Evolutionary conservation across 2,797 vertebrate species (phyloP).

Genomic region (Chromobotia macracanthus): DNA sequence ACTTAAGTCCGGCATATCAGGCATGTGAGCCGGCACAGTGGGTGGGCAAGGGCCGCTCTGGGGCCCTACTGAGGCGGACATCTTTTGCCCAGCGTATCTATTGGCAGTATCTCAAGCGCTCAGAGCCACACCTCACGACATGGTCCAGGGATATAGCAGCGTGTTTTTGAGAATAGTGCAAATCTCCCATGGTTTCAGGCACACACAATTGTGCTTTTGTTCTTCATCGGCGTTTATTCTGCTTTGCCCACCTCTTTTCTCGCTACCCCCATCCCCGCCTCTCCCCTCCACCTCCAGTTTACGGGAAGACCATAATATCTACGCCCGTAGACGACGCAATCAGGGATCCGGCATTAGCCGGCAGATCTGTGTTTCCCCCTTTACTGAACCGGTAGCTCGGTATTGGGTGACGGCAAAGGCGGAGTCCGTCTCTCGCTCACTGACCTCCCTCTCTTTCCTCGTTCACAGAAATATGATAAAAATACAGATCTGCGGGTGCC

Average conservation of each 20-base stretch:
- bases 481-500: conserved; percentile 53
- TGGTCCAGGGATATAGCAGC: conserved; percentile 69
- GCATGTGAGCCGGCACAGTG: conserved; percentile 89
- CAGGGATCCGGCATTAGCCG: conserved; percentile 59
- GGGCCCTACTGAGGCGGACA: conserved; percentile 94
- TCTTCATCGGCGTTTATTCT: conserved; percentile 65
- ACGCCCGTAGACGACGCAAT: conserved; percentile 62
- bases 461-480: conserved; percentile 58
- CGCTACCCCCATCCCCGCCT: conserved; percentile 68
- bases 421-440: conserved; percentile 65
- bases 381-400: conserved; percentile 63
- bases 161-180: conserved; percentile 67
- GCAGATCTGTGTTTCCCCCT: conserved; percentile 61
- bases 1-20: conserved; percentile 95
- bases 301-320: conserved; percentile 78
- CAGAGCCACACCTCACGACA: conserved; percentile 80
- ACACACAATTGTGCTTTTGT: conserved; percentile 81
- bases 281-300: conserved; percentile 76
- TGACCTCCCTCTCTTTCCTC: conserved; percentile 30
- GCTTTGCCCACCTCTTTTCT: conserved; percentile 55
- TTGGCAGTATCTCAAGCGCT: conserved; percentile 75
- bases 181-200: conserved; percentile 83
- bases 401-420: conserved; percentile 63
- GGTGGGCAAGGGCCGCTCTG: conserved; percentile 92
- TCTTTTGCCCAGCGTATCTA: conserved; percentile 81